These are phyloP conservation scores for Pedionomus torquatus DNA, from an alignment of 2,113 vertebrate species.

Conservation along the genomic window DNA sequence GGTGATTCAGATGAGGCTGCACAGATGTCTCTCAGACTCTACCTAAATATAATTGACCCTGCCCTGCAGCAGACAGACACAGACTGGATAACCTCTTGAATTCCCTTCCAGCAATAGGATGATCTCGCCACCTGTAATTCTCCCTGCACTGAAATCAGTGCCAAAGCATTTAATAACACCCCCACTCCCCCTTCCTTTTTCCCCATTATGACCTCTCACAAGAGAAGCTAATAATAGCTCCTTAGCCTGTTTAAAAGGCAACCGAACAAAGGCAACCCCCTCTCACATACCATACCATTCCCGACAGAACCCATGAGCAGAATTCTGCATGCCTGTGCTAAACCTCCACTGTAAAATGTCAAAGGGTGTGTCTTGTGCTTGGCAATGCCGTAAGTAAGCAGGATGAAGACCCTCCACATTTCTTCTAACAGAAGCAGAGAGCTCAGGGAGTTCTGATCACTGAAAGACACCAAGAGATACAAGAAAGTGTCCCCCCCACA, in stretches of 20 bases:
- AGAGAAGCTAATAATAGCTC: conserved; percentile 52
- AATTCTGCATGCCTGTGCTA: background rate
- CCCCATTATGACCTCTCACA: background rate
- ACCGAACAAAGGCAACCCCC: background rate
- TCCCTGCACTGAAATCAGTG: background rate
- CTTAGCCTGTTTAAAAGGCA: background rate
- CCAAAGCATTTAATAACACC: background rate
- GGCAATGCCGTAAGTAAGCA: background rate
- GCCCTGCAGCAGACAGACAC: background rate
- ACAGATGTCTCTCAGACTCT: background rate
- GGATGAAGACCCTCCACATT: background rate
- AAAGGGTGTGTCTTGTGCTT: background rate
- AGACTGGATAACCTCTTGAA: background rate
- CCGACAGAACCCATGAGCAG: background rate
- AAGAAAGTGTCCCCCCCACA: background rate
- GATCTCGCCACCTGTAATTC: background rate
- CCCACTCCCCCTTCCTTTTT: background rate
- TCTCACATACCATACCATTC: background rate
- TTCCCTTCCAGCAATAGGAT: background rate
- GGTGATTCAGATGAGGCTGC: background rate
- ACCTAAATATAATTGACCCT: background rate
- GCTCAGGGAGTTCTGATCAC: background rate
- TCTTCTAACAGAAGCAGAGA: background rate
- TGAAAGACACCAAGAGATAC: background rate
- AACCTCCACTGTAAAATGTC: background rate